Percentiles rank a stretch among this genome's conserved stretches.
Conservation (phyloP, 2,888 invertebrate genomes). For the Ochropacha duplaris region DNA sequence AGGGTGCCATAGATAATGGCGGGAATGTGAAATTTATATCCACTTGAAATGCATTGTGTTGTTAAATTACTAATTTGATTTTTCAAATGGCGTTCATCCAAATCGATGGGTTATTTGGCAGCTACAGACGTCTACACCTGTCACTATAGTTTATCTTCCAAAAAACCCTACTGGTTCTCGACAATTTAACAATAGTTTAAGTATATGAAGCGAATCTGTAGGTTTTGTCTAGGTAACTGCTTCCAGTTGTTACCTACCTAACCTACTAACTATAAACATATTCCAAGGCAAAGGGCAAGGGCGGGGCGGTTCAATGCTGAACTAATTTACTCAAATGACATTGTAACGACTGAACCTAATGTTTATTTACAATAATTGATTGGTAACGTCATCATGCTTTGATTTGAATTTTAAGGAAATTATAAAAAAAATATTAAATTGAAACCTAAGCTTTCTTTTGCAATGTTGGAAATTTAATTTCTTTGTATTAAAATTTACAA, state of each 20-base stretch:
- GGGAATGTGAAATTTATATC: slow-evolving; percentile 24
- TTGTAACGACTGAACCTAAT: slow-evolving; percentile 23
- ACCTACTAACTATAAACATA: no score
- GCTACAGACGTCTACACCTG: slow-evolving; percentile 64
- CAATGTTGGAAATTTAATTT: no score
- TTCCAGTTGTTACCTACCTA: no score
- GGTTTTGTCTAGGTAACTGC: slow-evolving; percentile 5
- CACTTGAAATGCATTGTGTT: slow-evolving; percentile 34
- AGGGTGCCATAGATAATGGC: slow-evolving; percentile 19
- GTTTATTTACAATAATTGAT: slow-evolving; percentile 9
- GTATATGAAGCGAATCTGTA: slow-evolving; percentile 8
- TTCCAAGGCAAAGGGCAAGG: slow-evolving; percentile 52
- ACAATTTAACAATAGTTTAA: no score
- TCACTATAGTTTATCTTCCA: slow-evolving; percentile 51
- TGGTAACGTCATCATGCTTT: not conserved
- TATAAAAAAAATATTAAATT: no score
- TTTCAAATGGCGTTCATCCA: slow-evolving; percentile 53
- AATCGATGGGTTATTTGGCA: slow-evolving; percentile 72
- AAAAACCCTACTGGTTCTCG: no score
- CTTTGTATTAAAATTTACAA: no score
- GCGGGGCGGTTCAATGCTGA: slow-evolving; percentile 22
- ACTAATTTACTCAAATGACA: slow-evolving; percentile 23
- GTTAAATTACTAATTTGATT: slow-evolving; percentile 31
- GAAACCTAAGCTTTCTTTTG: no score
- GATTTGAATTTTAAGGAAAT: not conserved